Conservation (phyloP, 2,797 vertebrate genomes). For the Trachops cirrhosus region DNA sequence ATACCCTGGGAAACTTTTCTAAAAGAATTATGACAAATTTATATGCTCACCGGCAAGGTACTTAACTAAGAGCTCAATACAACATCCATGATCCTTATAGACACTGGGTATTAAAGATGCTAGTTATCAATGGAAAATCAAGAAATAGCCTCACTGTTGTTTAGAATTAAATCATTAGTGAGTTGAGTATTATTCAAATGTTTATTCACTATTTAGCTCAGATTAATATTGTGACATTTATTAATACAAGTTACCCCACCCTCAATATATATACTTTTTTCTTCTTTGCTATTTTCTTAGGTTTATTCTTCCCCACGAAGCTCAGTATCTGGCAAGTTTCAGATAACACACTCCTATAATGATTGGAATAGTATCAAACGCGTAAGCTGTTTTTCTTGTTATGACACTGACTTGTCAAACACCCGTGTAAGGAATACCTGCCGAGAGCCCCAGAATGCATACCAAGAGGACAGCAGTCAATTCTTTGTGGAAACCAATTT, state of each 20-base stretch:
- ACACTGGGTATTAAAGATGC: background rate
- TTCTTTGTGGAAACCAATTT: background rate
- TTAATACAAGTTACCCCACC: background rate
- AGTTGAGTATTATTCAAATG: background rate
- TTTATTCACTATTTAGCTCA: conserved; percentile 1
- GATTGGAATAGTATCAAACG: background rate
- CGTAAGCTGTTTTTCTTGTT: background rate
- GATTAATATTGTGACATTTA: background rate
- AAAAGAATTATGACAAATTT: background rate
- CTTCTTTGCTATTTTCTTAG: background rate
- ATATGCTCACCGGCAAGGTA: background rate
- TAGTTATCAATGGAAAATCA: background rate
- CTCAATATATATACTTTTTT: background rate
- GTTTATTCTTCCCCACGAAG: background rate
- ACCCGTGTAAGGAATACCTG: background rate
- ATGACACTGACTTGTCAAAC: background rate
- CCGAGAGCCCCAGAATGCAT: background rate
- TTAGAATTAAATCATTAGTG: background rate
- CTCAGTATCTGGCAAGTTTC: background rate
- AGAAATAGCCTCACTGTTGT: background rate
- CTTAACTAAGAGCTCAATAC: background rate
- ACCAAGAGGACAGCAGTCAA: background rate
- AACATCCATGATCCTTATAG: background rate
- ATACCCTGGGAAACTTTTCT: background rate
- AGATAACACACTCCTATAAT: background rate